Evolutionary conservation across 2,888 invertebrate species (phyloP), one percentile per base, ranked within the genome.

Genomic region (Lathronympha strigana): DNA sequence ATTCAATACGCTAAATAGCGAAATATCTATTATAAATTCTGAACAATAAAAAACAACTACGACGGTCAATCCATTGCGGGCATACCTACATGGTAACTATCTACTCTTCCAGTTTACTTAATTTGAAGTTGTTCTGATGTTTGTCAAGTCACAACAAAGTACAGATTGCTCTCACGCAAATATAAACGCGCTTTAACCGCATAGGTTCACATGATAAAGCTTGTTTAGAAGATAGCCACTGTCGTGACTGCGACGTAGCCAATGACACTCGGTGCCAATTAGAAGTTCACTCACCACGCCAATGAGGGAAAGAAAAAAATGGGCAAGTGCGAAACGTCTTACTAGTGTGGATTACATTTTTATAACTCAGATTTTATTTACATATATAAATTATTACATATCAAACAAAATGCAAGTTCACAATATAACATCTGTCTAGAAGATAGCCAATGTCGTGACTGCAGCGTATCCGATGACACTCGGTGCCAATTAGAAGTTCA

Each of bases 401-500:
- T n/a, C n/a, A n/a, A n/a, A n/a, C n/a, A n/a, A n/a, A n/a, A n/a
- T n/a, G n/a, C n/a, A 63, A 55, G 47, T 63, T 57, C 62, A 58
- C 62, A 67, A 58, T 38, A 45, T 61, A 62, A 57, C 62, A 47
- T 17, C 45, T 43, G 33, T 63, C 58, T 58, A 61, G 45, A 50
- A 38, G 63, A 51, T 45, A 50, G 57, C 58, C 49, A 33, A 40
- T 31, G 66, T 68, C 83, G 82, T 83, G 83, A 82, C 81, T 73
- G 72, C 66, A 74, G 74, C 83, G 81, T 80, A 76, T 76, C 80
- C 76, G 80, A 82, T 77, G 84, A 77, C 81, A 81, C 76, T 82
- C 76, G 74, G 72, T 78, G 81, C 78, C 87, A 88, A 88, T 89
- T 90, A 86, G 77, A 83, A 84, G 89, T 87, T 90, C 89, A 88